Conservation (phyloP, 2,113 vertebrate genomes). For the Suncus etruscus region DNA sequence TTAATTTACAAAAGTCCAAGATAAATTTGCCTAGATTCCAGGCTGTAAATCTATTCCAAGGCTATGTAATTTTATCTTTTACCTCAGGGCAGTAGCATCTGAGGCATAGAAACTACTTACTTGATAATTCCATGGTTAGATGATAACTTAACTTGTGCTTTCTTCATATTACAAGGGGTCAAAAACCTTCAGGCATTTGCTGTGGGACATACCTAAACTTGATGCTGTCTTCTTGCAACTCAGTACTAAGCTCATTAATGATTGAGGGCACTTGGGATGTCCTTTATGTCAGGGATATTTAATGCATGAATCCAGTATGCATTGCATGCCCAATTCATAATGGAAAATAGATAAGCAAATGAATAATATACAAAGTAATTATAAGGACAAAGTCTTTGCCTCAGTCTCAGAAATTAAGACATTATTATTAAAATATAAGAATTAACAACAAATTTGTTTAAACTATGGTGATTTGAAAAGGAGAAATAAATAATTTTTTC, state of each 20-base stretch:
- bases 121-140: constrained; percentile 54
- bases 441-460: constrained; percentile 31
- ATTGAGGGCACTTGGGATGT: constrained; percentile 69
- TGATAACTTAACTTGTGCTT: constrained; percentile 45
- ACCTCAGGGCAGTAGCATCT: constrained; percentile 53
- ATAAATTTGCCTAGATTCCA: constrained; percentile 19
- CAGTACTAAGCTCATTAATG: constrained; percentile 78
- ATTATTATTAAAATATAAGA: not conserved
- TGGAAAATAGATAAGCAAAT: constrained; percentile 77
- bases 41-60: constrained; percentile 59
- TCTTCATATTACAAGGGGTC: constrained; percentile 65
- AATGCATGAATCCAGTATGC: constrained; percentile 70
- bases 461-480: constrained; percentile 26
- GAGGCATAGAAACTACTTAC: constrained; percentile 62
- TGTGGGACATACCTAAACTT: constrained; percentile 67
- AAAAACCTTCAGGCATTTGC: constrained; percentile 49
- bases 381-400: constrained; percentile 43
- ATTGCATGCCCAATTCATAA: constrained; percentile 63
- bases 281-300: constrained; percentile 77
- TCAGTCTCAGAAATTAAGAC: constrained; percentile 41
- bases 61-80: constrained; percentile 70
- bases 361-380: constrained; percentile 43
- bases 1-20: constrained; percentile 48
- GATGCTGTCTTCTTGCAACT: constrained; percentile 62
- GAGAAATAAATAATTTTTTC: not conserved